Evolutionary conservation across 2,797 vertebrate genomes (phyloP).

Genomic region (Falco peregrinus): DNA sequence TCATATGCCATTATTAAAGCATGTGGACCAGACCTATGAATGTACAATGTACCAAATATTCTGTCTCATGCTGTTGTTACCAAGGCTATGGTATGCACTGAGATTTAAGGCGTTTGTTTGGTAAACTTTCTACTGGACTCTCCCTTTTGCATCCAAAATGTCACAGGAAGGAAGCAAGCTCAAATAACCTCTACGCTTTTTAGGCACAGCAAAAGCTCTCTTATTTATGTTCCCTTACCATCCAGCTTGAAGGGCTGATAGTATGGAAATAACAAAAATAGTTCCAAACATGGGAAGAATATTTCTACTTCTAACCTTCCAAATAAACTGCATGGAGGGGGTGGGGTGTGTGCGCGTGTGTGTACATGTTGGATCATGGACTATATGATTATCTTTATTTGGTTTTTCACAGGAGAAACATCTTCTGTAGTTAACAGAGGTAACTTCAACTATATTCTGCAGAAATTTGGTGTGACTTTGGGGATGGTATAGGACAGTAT

Average conservation of each 20-base stretch:
- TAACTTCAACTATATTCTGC: neutral
- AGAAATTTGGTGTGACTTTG: neutral
- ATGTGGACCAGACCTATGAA: neutral
- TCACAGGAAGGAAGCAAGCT: neutral
- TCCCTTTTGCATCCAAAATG: neutral
- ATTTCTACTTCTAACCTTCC: neutral
- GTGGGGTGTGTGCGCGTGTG: neutral
- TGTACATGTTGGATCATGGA: neutral
- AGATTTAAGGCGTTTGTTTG: neutral
- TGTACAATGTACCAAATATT: neutral
- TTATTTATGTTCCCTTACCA: neutral
- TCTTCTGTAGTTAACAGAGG: neutral
- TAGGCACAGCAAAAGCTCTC: neutral
- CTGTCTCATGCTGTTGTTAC: neutral
- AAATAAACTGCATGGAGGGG: neutral
- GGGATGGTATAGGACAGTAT: neutral
- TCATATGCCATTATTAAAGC: neutral
- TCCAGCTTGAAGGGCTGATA: neutral
- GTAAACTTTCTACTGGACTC: neutral
- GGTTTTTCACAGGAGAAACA: neutral
- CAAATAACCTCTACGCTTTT: neutral
- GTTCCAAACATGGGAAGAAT: neutral
- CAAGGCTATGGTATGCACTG: neutral
- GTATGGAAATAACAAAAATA: neutral
- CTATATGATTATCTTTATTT: neutral